Conservation (phyloP, 92 coral and sea anemone genomes). For the Metridium senile region DNA sequence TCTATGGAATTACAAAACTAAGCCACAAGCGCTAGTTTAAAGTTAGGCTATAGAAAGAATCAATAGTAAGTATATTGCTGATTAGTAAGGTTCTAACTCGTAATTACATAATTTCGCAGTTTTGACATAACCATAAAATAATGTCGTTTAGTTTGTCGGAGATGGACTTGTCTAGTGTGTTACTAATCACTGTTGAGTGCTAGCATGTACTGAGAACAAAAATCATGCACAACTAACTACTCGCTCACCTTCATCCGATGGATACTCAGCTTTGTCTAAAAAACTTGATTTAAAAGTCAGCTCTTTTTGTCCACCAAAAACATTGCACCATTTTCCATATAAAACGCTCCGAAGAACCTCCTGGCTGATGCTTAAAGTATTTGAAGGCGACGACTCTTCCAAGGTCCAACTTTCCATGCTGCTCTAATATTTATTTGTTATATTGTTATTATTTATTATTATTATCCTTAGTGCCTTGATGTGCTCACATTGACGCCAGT, state of each 20-base stretch:
- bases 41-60: background rate
- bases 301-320: conserved; percentile 95
- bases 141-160: conserved; percentile 11
- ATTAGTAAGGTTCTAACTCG: background rate
- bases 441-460: conserved; percentile 23
- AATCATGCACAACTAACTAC: too few species aligned
- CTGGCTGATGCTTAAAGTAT: conserved; percentile 88
- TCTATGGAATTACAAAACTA: background rate
- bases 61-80: background rate
- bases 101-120: conserved; percentile 24
- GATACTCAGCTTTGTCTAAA: conserved; percentile 88
- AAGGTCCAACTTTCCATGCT: conserved; percentile 29
- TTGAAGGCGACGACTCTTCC: conserved; percentile 43
- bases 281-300: conserved; percentile 90
- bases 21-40: conserved; percentile 14
- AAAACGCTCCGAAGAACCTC: conserved; percentile 95
- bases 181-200: conserved; percentile 9
- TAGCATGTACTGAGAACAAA: too few species aligned
- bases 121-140: conserved; percentile 4
- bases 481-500: conserved; percentile 65
- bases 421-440: background rate
- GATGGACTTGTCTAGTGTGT: too few species aligned
- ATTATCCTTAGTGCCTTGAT: background rate
- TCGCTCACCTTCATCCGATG: conserved; percentile 94
- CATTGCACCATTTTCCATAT: conserved; percentile 99